Evolutionary conservation across 2,797 vertebrate genomes (phyloP).

Genomic region (Macropodus opercularis): DNA sequence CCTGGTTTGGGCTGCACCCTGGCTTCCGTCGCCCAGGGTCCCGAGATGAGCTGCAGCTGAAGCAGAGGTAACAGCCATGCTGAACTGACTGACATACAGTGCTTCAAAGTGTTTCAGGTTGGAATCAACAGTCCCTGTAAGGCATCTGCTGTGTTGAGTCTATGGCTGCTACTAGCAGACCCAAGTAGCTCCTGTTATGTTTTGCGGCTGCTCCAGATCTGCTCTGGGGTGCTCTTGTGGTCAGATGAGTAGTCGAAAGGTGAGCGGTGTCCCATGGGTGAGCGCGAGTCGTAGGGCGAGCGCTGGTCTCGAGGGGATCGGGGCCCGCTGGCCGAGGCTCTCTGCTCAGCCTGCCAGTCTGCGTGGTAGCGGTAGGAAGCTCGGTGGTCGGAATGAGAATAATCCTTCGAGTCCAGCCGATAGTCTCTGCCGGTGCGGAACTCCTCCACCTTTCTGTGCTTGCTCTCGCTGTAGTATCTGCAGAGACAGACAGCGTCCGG

Average conservation of each 20-base stretch:
- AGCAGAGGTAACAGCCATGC: slow-evolving; percentile 86
- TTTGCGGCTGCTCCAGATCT: slow-evolving; percentile 95
- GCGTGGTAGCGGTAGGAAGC: slow-evolving; percentile 92
- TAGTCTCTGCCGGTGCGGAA: slow-evolving; percentile 91
- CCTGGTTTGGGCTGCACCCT: slow-evolving; percentile 50
- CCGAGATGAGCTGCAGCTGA: slow-evolving; percentile 84
- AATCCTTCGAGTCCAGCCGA: slow-evolving; percentile 90
- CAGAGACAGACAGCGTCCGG: background rate
- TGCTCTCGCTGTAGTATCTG: slow-evolving; percentile 88
- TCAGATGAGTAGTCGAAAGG: slow-evolving; percentile 95
- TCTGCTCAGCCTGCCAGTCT: slow-evolving; percentile 94
- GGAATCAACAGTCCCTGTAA: slow-evolving; percentile 84
- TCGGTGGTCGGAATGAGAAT: slow-evolving; percentile 85
- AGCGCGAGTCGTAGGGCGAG: slow-evolving; percentile 91
- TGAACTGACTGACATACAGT: slow-evolving; percentile 82
- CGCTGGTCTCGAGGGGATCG: slow-evolving; percentile 92
- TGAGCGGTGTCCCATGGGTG: slow-evolving; percentile 89
- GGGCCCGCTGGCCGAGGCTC: slow-evolving; percentile 89
- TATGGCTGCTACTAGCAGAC: slow-evolving; percentile 86
- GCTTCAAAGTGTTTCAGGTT: slow-evolving; percentile 80
- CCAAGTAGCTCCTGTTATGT: slow-evolving; percentile 88
- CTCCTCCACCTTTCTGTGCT: slow-evolving; percentile 94
- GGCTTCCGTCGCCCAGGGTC: slow-evolving; percentile 61
- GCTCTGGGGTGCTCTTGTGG: slow-evolving; percentile 97
- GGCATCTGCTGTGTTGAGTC: slow-evolving; percentile 96